Percentiles rank a stretch among this genome's conserved stretches.
Conservation (phyloP, 2,888 invertebrate genomes). For the Trichogramma dendrolimi region DNA sequence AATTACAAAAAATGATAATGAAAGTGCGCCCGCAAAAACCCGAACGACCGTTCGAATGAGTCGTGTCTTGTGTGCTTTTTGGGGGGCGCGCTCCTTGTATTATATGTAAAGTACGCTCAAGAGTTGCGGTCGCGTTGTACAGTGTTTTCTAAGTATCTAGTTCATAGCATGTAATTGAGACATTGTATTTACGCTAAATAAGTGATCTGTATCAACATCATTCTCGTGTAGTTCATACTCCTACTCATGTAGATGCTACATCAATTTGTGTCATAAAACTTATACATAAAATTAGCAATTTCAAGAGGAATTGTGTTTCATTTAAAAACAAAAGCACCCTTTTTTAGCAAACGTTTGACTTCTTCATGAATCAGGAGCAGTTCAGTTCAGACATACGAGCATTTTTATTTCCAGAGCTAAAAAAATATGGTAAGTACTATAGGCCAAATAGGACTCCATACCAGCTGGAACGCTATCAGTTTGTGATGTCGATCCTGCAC, state of each 20-base stretch:
- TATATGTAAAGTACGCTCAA: constrained; percentile 52
- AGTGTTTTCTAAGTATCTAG: constrained; percentile 54
- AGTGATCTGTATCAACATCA: constrained; percentile 53
- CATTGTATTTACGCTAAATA: constrained; percentile 52
- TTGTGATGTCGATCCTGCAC: too few relatives aligned
- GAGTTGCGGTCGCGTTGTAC: constrained; percentile 52
- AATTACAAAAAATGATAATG: constrained; percentile 22
- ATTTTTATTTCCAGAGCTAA: neutral
- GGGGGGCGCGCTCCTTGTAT: constrained; percentile 43
- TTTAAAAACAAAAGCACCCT: neutral
- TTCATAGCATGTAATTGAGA: constrained; percentile 52
- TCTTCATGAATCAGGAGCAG: neutral
- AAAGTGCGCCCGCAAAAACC: constrained; percentile 27
- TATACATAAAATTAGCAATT: constrained; percentile 53
- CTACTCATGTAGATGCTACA: constrained; percentile 53
- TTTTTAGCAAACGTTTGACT: too few relatives aligned
- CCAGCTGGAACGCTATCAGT: too few relatives aligned
- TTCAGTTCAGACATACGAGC: neutral
- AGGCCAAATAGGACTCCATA: too few relatives aligned
- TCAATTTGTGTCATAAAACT: constrained; percentile 52
- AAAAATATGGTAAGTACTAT: neutral
- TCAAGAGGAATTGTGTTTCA: constrained; percentile 41
- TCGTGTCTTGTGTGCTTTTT: constrained; percentile 30
- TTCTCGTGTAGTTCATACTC: constrained; percentile 52
- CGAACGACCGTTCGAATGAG: constrained; percentile 23